phyloP scores from a whole-genome alignment of 2,797 vertebrate genomes.

The Todus mexicanus region DNA sequence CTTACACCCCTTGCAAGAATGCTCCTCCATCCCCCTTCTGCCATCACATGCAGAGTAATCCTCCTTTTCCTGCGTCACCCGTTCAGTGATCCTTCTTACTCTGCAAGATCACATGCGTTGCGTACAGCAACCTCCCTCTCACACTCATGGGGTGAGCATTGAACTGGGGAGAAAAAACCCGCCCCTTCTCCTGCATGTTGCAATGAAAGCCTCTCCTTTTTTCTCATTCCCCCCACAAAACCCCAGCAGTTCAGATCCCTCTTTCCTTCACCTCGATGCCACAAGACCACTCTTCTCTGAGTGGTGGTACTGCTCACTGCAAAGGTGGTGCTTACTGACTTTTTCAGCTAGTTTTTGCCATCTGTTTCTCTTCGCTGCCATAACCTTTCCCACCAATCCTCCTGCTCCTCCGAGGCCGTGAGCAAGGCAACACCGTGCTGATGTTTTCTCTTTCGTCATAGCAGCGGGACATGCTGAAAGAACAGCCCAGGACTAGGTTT shows the following conservation, averaged over 20 bases:
- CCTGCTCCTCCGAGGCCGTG: neutral
- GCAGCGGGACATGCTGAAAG: neutral
- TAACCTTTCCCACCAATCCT: neutral
- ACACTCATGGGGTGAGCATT: neutral
- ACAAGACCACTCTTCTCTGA: neutral
- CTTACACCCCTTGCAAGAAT: neutral
- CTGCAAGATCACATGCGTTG: neutral
- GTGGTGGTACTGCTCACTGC: neutral
- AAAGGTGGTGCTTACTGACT: neutral
- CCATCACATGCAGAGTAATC: conserved; percentile 42
- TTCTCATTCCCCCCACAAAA: neutral
- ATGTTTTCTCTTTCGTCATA: neutral
- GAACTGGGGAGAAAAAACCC: neutral
- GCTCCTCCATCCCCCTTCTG: conserved; percentile 12
- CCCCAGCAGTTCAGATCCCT: neutral
- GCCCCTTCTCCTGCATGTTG: neutral
- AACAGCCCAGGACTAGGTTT: neutral
- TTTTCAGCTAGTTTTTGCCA: neutral
- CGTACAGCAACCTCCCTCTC: neutral
- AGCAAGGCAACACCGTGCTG: neutral
- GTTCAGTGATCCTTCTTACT: conserved; percentile 25
- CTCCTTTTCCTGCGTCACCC: conserved; percentile 15
- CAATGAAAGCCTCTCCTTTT: neutral
- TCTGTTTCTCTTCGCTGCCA: neutral
- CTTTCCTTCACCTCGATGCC: neutral